Base-by-base conservation (phyloP, 2,113 vertebrate genomes). In the Callithrix jacchus region DNA sequence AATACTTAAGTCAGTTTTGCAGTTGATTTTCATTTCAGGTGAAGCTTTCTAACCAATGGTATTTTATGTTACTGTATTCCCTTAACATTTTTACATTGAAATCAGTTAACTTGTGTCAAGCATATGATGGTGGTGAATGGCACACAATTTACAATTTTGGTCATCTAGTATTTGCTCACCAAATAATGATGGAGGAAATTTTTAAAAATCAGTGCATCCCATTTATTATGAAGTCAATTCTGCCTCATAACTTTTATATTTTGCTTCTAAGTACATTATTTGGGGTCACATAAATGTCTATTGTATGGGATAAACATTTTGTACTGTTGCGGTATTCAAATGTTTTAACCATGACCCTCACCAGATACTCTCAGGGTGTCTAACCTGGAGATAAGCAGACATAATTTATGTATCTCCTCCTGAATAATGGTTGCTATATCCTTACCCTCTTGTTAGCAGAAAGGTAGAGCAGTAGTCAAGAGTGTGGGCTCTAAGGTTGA, bases 201-300 rank as follows among this genome's bases (percentile, higher is more conserved):
- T 81, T 66, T 27, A 18, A 35, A 35, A 85, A 93, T 58, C 42
- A 89, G 40, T 52, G 30, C 16, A 61, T 79, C 56, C 5, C 3
- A 89, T 87, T 94, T 73, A 83, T 85, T 77, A 85, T 93, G 87
- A 77, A 47, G 52, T 49, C 56, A 82, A 16, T 85, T 86, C 5
- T 71, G 35, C 4, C 35, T 70, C 45, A 37, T 25, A 58, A 92
- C 6, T 76, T 90, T 82, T 47, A 87, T 18, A 89, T 80, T 79
- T 79, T 35, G 37, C 3, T 87, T 13, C 20, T 74, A 47, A 32
- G 8, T 37, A 32, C 77, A 87, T 42, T 45, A 30, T 82, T 42
- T 68, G 3, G 23, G 84, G 27, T 94, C 49, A 56, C 4, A 64
- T 47, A 40, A 81, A 42, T 42, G 7, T 92, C 23, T 89, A 1